Conservation (phyloP, 2,797 vertebrate species). For the Rhynchotus rufescens region DNA sequence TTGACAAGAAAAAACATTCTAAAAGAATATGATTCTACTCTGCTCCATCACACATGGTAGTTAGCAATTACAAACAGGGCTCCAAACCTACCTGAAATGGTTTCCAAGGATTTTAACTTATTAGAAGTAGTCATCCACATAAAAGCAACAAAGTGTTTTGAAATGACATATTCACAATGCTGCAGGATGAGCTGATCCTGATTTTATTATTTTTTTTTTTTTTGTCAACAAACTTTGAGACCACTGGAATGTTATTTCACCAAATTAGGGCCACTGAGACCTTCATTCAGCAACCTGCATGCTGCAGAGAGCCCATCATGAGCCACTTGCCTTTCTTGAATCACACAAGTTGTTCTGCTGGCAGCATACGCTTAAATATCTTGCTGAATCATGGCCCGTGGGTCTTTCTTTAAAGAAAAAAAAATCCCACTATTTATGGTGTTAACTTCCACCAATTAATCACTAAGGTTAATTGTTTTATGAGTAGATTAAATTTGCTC, state of each 20-base stretch:
- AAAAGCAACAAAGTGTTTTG: background rate
- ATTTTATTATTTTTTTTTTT: background rate
- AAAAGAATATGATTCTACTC: background rate
- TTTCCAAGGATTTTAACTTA: background rate
- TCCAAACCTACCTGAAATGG: background rate
- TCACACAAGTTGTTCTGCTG: background rate
- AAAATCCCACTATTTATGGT: background rate
- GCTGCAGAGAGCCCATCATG: background rate
- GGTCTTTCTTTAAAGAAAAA: background rate
- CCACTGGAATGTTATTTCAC: background rate
- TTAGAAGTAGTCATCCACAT: background rate
- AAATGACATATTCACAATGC: background rate
- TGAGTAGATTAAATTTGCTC: background rate
- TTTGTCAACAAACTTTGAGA: background rate
- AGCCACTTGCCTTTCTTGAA: background rate
- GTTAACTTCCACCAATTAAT: background rate
- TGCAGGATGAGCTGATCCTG: background rate
- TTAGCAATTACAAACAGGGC: background rate
- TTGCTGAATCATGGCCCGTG: background rate
- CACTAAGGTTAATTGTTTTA: background rate
- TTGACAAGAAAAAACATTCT: background rate
- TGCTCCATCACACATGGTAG: background rate
- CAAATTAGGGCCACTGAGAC: background rate
- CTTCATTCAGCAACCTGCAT: background rate
- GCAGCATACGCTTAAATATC: background rate